Evolutionary conservation across 2,797 vertebrate genomes (phyloP).

Genomic region (Kryptopterus vitreolus): DNA sequence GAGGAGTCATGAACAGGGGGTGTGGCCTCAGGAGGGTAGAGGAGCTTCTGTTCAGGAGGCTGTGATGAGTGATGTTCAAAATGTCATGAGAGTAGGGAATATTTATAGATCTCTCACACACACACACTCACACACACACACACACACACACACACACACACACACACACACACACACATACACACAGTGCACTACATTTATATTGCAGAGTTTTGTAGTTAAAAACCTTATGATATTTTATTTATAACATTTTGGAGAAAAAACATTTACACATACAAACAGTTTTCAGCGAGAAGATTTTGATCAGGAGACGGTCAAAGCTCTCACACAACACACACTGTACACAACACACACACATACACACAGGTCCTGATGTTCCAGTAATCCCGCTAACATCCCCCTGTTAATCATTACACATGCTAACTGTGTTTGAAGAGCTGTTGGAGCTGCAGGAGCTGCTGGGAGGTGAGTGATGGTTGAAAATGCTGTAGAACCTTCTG

Average conservation of each 20-base stretch:
- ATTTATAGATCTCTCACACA: not conserved
- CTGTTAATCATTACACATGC: not conserved
- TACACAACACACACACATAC: too few relatives aligned
- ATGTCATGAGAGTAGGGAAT: not conserved
- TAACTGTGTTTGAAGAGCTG: constrained; percentile 59
- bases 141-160: not conserved
- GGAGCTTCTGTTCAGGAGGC: not conserved
- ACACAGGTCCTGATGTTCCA: not conserved
- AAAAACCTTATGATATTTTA: too few relatives aligned
- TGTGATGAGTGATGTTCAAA: not conserved
- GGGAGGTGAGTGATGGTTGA: constrained; percentile 79
- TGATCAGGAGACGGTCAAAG: not conserved
- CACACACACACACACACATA: not conserved
- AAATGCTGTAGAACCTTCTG: constrained; percentile 72
- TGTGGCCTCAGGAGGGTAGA: not conserved
- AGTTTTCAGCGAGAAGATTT: not conserved
- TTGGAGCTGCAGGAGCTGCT: constrained; percentile 79
- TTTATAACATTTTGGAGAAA: not conserved
- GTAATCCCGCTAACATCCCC: not conserved
- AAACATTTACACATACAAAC: too few relatives aligned
- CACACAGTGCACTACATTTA: not conserved
- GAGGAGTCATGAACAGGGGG: not conserved
- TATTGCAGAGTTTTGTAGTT: too few relatives aligned
- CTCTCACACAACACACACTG: not conserved
- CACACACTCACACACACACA: not conserved